These are phyloP conservation scores for Abrostola tripartita DNA, from an alignment of 2,888 invertebrate genomes.

Conservation along the genomic window DNA sequence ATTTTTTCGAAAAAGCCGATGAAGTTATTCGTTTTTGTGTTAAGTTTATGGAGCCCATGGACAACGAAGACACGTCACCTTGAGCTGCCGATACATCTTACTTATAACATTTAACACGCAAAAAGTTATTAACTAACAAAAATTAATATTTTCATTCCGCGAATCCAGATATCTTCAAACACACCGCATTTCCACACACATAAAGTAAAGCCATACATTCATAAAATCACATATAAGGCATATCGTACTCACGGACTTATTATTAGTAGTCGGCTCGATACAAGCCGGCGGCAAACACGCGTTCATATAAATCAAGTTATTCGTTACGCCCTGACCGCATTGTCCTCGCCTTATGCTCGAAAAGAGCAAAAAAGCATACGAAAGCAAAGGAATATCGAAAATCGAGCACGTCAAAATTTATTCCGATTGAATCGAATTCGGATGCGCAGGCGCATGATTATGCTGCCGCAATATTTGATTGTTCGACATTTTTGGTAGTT, in stretches of 20 bases:
- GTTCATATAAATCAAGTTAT: constrained; percentile 83
- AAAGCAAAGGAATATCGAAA: constrained; percentile 69
- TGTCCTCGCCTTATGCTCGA: constrained; percentile 76
- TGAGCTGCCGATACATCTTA: not conserved
- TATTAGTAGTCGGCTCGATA: constrained; percentile 56
- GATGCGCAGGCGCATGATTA: constrained; percentile 42
- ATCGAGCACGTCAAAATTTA: constrained; percentile 81
- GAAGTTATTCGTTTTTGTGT: too few relatives aligned
- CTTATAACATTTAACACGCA: constrained; percentile 2
- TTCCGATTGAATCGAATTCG: constrained; percentile 74
- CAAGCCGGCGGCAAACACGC: constrained; percentile 72
- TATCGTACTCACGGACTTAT: constrained; percentile 50
- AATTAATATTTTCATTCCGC: not conserved
- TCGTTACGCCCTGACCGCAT: constrained; percentile 82
- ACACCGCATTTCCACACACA: constrained; percentile 24
- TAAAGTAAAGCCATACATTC: constrained; percentile 37
- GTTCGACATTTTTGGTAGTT: constrained; percentile 49
- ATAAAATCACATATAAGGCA: constrained; percentile 47
- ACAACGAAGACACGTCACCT: not conserved
- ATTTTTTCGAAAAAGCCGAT: too few relatives aligned
- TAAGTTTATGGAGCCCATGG: too few relatives aligned
- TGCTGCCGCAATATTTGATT: constrained; percentile 49
- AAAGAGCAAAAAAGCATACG: constrained; percentile 67
- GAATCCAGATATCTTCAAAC: constrained; percentile 21
- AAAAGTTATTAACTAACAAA: constrained; percentile 1